Conservation (phyloP, 2,113 vertebrate species). For the Tetraodon nigroviridis region DNA sequence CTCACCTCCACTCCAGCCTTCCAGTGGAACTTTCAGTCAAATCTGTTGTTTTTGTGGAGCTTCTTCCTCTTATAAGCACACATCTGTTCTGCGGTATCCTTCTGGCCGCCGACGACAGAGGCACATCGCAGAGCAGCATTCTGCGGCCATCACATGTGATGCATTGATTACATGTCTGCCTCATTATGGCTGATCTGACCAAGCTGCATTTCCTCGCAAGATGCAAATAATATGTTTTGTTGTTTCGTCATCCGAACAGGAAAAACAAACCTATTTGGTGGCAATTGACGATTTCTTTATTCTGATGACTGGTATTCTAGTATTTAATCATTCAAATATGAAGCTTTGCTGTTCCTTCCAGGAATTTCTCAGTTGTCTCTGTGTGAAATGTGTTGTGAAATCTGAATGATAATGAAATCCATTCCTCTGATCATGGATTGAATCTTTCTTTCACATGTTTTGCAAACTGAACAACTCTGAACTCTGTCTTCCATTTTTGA, state of each 20-base stretch:
- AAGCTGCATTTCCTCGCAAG: conserved; percentile 15
- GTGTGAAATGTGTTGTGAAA: conserved; percentile 22
- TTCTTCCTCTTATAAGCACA: conserved; percentile 8
- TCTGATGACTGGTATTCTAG: conserved; percentile 59
- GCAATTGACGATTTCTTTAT: not conserved
- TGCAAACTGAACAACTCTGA: not conserved
- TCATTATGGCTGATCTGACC: too few relatives aligned
- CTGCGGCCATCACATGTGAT: conserved; percentile 15
- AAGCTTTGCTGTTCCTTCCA: conserved; percentile 27
- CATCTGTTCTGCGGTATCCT: conserved; percentile 37
- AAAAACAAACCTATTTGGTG: too few relatives aligned
- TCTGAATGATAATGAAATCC: conserved; percentile 11
- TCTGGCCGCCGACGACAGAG: conserved; percentile 1
- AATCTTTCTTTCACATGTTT: not conserved
- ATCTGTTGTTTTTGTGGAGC: conserved; percentile 44
- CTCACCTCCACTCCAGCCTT: conserved; percentile 47
- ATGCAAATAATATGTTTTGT: conserved; percentile 31
- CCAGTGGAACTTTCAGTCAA: conserved; percentile 65
- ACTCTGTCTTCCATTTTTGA: not conserved
- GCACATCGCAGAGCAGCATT: conserved; percentile 25
- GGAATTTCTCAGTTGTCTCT: conserved; percentile 11
- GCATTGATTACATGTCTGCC: too few relatives aligned
- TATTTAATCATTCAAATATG: conserved; percentile 55
- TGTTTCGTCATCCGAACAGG: conserved; percentile 8
- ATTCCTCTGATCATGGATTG: not conserved